Base-by-base conservation (phyloP, 1,140 invertebrate species). In the Venustaconcha ellipsiformis region DNA sequence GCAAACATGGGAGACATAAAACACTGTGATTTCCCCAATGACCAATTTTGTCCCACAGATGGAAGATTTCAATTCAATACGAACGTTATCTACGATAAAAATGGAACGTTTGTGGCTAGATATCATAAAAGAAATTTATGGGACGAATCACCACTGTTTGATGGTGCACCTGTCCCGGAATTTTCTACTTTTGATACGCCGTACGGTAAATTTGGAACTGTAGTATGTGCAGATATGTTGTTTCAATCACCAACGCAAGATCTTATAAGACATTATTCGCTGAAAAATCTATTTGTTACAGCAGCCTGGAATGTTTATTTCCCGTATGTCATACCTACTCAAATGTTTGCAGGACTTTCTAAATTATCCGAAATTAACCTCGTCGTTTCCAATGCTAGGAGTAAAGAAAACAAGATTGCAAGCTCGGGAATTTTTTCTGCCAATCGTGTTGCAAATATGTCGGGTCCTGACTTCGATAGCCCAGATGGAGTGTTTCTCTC, bases 211-310 rank as follows among this genome's bases (percentile, higher is more conserved):
- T 96, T 97, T 84, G 95, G 95, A 4, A 89, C 93, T 2, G 90
- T 95, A 15, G 94, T 92, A 70, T 94, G 94, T 79, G 95, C 94
- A 79, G 95, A 96, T 83, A 89, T 96, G n/a, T 78, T 95, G 1
- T 93, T 93, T 82, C 79, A 92, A 63, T 82, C 90, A 6, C 95
- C 95, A 0, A 88, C 92, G 0, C 80, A 92, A 26, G 83, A 88
- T 48, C 72, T 89, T 18, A 82, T 94, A 2, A 81, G 90, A 55
- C 88, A 92, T 62, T 79, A 89, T 15, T 86, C 89, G 2, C 82
- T 95, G 1, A 92, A 90, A 4, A 93, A 96, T 84, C 91, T 96
- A 65, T 85, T 95, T 0, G 94, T 92, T 76, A 88, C 94, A 0
- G 92, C 93, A 1, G 92, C 92, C 70, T 95, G 95, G 94, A 93